These are phyloP conservation scores for Lasioglossum malachurum DNA, from an alignment of 2,888 invertebrate genomes.

Conservation along the genomic window DNA sequence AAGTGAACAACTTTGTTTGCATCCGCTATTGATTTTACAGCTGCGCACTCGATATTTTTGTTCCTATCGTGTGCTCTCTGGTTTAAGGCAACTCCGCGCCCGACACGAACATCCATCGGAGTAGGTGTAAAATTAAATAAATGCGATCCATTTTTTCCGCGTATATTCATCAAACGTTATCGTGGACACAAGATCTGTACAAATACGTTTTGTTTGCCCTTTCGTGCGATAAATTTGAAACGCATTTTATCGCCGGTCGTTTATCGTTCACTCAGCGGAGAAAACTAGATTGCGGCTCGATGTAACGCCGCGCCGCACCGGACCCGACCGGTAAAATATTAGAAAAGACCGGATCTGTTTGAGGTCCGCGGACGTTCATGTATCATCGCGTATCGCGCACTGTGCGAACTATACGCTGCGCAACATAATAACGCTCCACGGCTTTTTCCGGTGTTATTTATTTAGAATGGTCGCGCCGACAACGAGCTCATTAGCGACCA, in stretches of 20 bases:
- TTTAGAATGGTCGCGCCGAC: background rate
- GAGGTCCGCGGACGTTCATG: slow-evolving; percentile 18
- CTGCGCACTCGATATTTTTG: background rate
- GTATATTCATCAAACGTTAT: slow-evolving; percentile 36
- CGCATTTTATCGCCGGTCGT: slow-evolving; percentile 44
- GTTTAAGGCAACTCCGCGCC: background rate
- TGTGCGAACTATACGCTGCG: background rate
- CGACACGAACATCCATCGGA: background rate
- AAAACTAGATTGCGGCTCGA: slow-evolving; percentile 15
- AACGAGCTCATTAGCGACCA: background rate
- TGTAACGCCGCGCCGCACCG: slow-evolving; percentile 8
- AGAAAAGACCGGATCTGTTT: background rate
- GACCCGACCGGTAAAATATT: slow-evolving; percentile 25
- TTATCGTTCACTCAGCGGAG: slow-evolving; percentile 37
- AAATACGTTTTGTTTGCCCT: slow-evolving; percentile 39
- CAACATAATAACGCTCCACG: background rate
- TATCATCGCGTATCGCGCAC: background rate
- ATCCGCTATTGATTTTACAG: background rate
- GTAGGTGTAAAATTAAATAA: slow-evolving; percentile 45
- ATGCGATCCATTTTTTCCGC: slow-evolving; percentile 21
- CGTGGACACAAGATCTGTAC: slow-evolving; percentile 29
- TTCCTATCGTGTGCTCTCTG: background rate
- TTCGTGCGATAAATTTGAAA: slow-evolving; percentile 36
- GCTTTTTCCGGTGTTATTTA: background rate
- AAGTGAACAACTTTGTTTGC: background rate